Conservation (phyloP, 2,797 vertebrate species). For the Discoglossus pictus region DNA sequence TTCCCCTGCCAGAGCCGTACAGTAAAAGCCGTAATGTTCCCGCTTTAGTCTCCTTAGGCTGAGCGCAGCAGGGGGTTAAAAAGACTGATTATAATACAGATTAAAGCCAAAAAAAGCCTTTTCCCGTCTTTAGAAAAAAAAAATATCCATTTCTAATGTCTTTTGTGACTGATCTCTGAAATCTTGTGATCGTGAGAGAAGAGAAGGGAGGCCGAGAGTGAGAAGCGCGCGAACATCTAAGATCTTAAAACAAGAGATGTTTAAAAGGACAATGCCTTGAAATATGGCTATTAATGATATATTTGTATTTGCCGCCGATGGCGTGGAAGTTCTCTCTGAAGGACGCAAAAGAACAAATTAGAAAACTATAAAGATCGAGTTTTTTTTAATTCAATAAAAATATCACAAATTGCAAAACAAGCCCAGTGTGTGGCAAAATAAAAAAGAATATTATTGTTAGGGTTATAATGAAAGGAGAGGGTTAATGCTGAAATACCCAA, state of each 20-base stretch:
- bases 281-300: neutral
- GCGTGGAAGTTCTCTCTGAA: too few species aligned
- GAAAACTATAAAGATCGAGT: too few species aligned
- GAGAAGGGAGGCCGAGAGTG: neutral
- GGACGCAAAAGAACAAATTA: too few species aligned
- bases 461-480: too few species aligned
- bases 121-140: neutral
- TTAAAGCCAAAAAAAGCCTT: conserved; percentile 32
- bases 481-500: too few species aligned
- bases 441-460: too few species aligned
- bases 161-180: conserved; percentile 14
- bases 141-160: conserved; percentile 1
- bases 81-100: conserved; percentile 27
- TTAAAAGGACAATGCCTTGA: conserved; percentile 6
- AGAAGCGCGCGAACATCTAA: neutral
- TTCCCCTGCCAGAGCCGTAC: neutral
- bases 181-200: conserved; percentile 15
- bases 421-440: neutral
- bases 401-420: neutral
- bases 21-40: neutral
- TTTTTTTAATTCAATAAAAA: too few species aligned
- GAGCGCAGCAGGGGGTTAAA: conserved; percentile 30
- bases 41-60: neutral
- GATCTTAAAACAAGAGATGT: neutral
- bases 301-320: neutral